A percentile compares a stretch with the other conserved stretches of the same genome.
phyloP scores from a whole-genome alignment of 1,140 invertebrate species.

The Cyrtorhinus lividipennis region DNA sequence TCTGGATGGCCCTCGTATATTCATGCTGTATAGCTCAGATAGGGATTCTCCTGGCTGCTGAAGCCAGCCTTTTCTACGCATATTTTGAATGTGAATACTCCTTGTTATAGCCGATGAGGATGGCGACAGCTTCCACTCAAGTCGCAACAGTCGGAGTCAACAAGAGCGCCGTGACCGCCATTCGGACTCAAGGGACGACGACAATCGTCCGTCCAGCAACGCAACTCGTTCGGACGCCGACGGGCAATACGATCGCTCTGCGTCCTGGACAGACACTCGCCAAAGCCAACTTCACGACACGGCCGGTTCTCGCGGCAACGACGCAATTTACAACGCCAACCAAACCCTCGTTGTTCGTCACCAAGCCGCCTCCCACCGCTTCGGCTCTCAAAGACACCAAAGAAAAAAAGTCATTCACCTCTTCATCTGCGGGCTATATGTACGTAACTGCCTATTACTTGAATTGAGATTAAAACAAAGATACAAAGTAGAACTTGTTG shows the following conservation, averaged over 20 bases:
- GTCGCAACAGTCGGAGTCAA: constrained; percentile 24
- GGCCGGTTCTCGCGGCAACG: constrained; percentile 8
- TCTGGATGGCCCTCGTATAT: no score
- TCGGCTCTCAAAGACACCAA: constrained; percentile 38
- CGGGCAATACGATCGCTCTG: constrained; percentile 9
- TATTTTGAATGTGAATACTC: no score
- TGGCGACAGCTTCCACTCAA: constrained; percentile 31
- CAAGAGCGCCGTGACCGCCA: constrained; percentile 28
- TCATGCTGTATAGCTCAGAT: no score
- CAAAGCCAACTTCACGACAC: constrained; percentile 19
- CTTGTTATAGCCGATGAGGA: constrained; percentile 35
- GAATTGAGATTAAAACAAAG: background rate
- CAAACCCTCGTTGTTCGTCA: constrained; percentile 22
- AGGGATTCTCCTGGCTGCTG: no score
- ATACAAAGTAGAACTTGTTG: no score
- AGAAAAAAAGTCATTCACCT: constrained; percentile 45
- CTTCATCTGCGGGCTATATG: constrained; percentile 37
- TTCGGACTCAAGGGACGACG: constrained; percentile 28
- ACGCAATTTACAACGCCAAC: constrained; percentile 5
- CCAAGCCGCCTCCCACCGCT: constrained; percentile 28
- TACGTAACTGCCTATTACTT: constrained; percentile 26
- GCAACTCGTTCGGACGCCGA: constrained; percentile 21
- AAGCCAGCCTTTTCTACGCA: no score
- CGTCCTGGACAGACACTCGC: constrained; percentile 18
- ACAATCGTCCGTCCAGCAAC: constrained; percentile 9